Base-by-base conservation (phyloP, 2,888 invertebrate species). In the Falcaria lacertinaria region DNA sequence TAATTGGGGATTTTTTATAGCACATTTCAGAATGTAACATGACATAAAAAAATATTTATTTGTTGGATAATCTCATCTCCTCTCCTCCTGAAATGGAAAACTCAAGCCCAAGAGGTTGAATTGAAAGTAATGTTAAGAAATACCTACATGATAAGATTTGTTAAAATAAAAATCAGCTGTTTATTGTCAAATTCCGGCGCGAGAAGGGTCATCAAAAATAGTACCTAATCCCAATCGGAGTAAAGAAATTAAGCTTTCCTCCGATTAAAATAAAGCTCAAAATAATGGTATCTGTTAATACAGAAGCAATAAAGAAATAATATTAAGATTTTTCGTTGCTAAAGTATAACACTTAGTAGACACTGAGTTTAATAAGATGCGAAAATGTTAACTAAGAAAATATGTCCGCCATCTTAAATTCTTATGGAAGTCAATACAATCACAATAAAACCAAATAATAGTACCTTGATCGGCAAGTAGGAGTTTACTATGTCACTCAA, bases 401-500 rank as follows among this genome's bases (percentile, higher is more conserved):
- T 50, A 50, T 45, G 68, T 64, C 79, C 60, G 85, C 87, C 88
- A 85, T 85, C 59, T 80, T 78, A 70, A 48, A 69, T 68, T 62
- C 52, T 47, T 52, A 63, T 56, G 46, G 69, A 70, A 88, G 84
- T 88, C 85, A 87, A 89, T 81, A 86, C 78, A 88, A 75, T 73
- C 70, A 82, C 84, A 78, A 75, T 74, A 73, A 14, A 15, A 37
- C 14, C 55, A 56, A 52, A 54, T 19, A 41, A 48, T 65, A 74
- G 69, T 91, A 95, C 95, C 92, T 93, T 93, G 49, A 95, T 79
- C 15, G 95, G 95, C 65, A 95, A 89, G 90, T 94, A 95, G 49
- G 91, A 90, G 79, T 95, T 95, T 51, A 95, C 91, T 69, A 93
- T 80, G 53, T 89, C 87, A 78, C 91, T 88, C 74, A 94, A 87